phyloP scores from a whole-genome alignment of 2,888 invertebrate species.

The Polydrusus pterygomalis region DNA sequence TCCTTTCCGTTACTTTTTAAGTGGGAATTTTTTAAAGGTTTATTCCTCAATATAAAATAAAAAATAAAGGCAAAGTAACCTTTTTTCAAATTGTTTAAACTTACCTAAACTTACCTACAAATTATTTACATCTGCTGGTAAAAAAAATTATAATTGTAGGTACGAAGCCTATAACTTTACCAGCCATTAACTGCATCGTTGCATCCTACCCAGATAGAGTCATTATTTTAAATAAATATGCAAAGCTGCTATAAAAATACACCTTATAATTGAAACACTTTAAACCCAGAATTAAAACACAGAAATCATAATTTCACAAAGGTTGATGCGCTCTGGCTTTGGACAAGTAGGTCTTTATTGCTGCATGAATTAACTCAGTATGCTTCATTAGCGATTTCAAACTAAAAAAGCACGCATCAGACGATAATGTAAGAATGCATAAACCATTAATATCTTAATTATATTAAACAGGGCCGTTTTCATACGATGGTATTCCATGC shows the following conservation, averaged over 20 bases:
- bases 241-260: not conserved
- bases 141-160: no score
- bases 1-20: no score
- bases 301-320: not conserved
- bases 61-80: no score
- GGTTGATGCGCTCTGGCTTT: constrained; percentile 14
- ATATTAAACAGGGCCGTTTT: constrained; percentile 42
- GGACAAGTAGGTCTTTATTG: constrained; percentile 37
- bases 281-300: constrained; percentile 8
- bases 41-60: no score
- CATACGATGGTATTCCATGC: constrained; percentile 32
- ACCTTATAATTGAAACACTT: not conserved
- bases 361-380: constrained; percentile 34
- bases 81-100: no score
- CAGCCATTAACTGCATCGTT: not conserved
- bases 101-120: no score
- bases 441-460: constrained; percentile 49
- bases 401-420: constrained; percentile 35
- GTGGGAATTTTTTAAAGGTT: no score
- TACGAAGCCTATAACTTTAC: no score
- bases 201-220: not conserved
- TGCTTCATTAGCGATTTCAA: constrained; percentile 46
- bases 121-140: no score
- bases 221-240: not conserved
- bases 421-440: constrained; percentile 43